Evolutionary conservation across 92 coral and sea anemone species (phyloP), one percentile per base, ranked within the genome.

Genomic region (Epizoanthus illoricatus): DNA sequence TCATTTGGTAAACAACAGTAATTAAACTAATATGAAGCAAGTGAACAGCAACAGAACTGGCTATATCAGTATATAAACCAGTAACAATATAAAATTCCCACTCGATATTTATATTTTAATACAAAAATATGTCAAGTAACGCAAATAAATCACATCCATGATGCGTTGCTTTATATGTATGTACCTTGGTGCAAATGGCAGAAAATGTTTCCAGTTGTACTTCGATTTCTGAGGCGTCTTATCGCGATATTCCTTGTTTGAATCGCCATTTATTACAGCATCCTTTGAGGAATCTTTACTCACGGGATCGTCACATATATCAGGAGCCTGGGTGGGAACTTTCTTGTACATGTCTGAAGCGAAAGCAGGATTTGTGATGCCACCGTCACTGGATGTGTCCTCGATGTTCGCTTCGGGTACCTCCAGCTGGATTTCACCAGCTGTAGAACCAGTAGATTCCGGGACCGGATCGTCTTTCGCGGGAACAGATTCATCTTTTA

Each of bases 121-220:
- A 76, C n/a, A 5, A 20, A 33, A 75, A 24, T 3, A 47, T 43
- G 16, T 67, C 5, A 20, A n/a, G 33, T 64, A 12, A 23, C 1
- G 2, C 33, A 36, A 33, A 68, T 68, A 13, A 7, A 36, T 18
- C 1, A 0, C 21, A 33, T n/a, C n/a, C n/a, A n/a, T n/a, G n/a
- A n/a, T n/a, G n/a, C n/a, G n/a, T 59, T 73, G 74, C 17, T 61
- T 40, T 15, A 58, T 49, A 49, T 54, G 76, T 68, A 28, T 28
- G 36, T 28, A 91, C 95, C 93, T 91, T 19, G 90, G 90, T 16
- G 98, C 95, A 74, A 81, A 84, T 10, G 98, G 98, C n/a, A 94
- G 88, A 41, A 94, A 91, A 45, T 84, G 88, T 79, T 94, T 94
- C 93, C 93, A 94, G 90, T 89, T 87, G 85, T 94, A 94, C 54